phyloP scores from a whole-genome alignment of 2,797 vertebrate species.

The Gymnothorax reevesii region DNA sequence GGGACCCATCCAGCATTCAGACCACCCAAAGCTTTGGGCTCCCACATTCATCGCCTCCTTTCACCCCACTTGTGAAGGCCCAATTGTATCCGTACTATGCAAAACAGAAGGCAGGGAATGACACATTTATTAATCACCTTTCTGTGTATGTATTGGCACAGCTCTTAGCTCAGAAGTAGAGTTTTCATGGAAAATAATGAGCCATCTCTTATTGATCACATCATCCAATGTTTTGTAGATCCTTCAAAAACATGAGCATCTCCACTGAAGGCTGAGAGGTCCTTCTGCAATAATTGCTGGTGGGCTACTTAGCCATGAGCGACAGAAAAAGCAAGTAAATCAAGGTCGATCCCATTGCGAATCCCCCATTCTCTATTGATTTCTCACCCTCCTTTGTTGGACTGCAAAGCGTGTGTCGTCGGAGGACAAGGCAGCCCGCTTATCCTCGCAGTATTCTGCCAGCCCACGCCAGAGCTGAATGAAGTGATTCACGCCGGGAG shows the following conservation, averaged over 20 bases:
- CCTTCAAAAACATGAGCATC: not conserved
- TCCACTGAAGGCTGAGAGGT: not conserved
- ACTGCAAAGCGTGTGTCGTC: not conserved
- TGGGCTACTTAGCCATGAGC: not conserved
- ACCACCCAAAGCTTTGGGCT: too few species aligned
- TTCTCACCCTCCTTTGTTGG: conserved; percentile 17
- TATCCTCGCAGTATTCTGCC: conserved; percentile 2
- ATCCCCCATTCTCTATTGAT: conserved; percentile 11
- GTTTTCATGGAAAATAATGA: not conserved
- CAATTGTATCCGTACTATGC: not conserved
- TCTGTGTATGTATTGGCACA: not conserved
- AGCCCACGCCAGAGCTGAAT: not conserved
- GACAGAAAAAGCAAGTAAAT: not conserved
- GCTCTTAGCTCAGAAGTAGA: not conserved
- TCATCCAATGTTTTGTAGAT: not conserved
- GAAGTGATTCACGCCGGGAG: not conserved
- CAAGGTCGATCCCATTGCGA: not conserved
- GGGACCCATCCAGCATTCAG: too few species aligned
- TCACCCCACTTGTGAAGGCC: too few species aligned
- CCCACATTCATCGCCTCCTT: too few species aligned
- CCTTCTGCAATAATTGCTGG: not conserved
- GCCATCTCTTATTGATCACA: not conserved
- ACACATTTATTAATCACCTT: not conserved
- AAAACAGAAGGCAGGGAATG: not conserved
- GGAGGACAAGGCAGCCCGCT: conserved; percentile 4